These are phyloP conservation scores for Gallirallus australis DNA, from an alignment of 2,797 vertebrate genomes.

Conservation along the genomic window DNA sequence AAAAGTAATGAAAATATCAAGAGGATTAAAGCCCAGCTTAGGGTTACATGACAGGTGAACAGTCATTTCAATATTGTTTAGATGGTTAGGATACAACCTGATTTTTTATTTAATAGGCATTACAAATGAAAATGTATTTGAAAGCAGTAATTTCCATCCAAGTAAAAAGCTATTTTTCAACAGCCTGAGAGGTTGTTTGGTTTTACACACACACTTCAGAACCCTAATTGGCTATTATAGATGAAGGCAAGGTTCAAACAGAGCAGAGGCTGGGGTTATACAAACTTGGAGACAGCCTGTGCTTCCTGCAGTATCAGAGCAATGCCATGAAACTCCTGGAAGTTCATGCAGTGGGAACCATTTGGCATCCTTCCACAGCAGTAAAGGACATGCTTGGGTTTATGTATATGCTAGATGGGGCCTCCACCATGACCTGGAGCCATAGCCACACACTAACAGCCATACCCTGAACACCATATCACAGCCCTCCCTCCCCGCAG, in stretches of 20 bases:
- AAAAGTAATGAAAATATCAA: background rate
- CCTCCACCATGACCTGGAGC: background rate
- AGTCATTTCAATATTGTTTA: background rate
- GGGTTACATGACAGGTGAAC: background rate
- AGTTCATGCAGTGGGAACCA: background rate
- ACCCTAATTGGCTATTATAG: background rate
- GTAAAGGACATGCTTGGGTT: background rate
- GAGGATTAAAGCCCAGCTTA: background rate
- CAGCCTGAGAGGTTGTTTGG: background rate
- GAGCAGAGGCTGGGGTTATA: background rate
- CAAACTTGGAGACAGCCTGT: background rate
- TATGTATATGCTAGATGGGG: background rate
- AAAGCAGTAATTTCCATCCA: background rate
- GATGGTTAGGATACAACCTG: background rate
- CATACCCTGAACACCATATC: background rate
- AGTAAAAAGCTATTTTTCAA: constrained; percentile 1
- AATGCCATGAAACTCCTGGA: background rate
- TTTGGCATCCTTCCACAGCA: background rate
- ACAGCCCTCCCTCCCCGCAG: background rate
- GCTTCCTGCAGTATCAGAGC: background rate
- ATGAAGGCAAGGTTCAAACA: background rate
- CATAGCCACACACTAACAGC: background rate
- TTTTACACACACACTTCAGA: background rate
- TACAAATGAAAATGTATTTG: background rate
- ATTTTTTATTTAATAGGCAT: background rate